These are phyloP conservation scores for Amazona vittata DNA, from an alignment of 2,113 vertebrate species.

Conservation along the genomic window DNA sequence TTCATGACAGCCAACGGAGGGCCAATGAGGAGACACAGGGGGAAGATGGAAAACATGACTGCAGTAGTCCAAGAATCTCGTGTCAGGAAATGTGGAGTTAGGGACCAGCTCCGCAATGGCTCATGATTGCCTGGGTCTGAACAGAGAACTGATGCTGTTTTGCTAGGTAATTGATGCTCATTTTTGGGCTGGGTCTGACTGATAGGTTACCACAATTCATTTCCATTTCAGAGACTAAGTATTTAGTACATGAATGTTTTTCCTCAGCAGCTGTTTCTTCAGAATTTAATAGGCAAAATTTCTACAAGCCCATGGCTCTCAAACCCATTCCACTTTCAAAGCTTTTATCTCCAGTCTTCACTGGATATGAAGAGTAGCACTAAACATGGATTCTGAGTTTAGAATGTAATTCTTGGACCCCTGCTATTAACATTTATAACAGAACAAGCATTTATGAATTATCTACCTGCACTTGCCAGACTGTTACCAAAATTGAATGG, in stretches of 20 bases:
- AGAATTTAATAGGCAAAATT: neutral
- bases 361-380: neutral
- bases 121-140: neutral
- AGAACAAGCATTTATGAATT: constrained; percentile 33
- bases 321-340: neutral
- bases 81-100: neutral
- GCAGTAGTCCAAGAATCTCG: constrained; percentile 82
- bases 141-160: neutral
- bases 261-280: neutral
- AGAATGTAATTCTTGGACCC: constrained; percentile 78
- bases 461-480: constrained; percentile 96
- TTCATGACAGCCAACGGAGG: constrained; percentile 51
- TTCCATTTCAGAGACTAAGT: neutral
- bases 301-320: neutral
- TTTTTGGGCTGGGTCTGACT: neutral
- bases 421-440: constrained; percentile 61
- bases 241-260: neutral
- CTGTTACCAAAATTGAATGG: constrained; percentile 98
- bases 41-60: constrained; percentile 49
- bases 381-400: neutral
- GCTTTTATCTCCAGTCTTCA: neutral
- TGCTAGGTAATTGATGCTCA: neutral
- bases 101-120: neutral
- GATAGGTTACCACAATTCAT: neutral
- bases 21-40: constrained; percentile 65